Evolutionary conservation across 2,888 invertebrate species (phyloP), one percentile per base, ranked within the genome.

Genomic region (Anodontia alba): DNA sequence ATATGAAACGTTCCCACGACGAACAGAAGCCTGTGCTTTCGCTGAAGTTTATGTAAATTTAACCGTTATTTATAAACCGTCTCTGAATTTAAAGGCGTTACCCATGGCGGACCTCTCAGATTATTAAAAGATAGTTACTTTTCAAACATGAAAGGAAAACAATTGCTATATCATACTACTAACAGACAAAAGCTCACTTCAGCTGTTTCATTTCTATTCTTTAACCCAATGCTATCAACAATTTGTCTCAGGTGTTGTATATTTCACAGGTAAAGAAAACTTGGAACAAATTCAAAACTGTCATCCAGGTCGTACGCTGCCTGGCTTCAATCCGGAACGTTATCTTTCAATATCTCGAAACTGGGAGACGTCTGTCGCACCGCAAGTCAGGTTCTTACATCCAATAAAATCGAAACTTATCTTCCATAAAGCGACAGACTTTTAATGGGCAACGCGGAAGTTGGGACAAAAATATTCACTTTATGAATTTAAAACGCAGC

Each of bases 111-210:
- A 62, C 62, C 62, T 33, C 62, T 17, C 3, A 62, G 29, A 62
- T 33, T 31, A 62, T 33, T 62, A 62, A 33, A 31, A 33, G 62
- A 33, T 62, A 62, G 33, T 62, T 33, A 12, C 17, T 20, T 62
- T 62, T 17, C 33, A 33, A 3, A 17, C 62, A 62, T 23, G 29
- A 62, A 33, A 33, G 33, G 62, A 62, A 33, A 62, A 62, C 33
- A 62, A 62, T 62, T 33, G 33, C 17, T 1, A 31, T 84, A 84
- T 84, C 80, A 67, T 46, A 70, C 78, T 81, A 75, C 78, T 73
- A 26, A 20, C 62, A 23, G 69, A 81, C 84, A 81, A 84, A 54
- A 54, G 74, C 68, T 46, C 70, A 38, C 54, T 29, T 84, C 84
- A 77, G 42, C 84, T 81, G 84, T 81, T 76, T 69, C 66, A 49